phyloP scores from a whole-genome alignment of 2,797 vertebrate genomes.

The Lerista edwardsae region DNA sequence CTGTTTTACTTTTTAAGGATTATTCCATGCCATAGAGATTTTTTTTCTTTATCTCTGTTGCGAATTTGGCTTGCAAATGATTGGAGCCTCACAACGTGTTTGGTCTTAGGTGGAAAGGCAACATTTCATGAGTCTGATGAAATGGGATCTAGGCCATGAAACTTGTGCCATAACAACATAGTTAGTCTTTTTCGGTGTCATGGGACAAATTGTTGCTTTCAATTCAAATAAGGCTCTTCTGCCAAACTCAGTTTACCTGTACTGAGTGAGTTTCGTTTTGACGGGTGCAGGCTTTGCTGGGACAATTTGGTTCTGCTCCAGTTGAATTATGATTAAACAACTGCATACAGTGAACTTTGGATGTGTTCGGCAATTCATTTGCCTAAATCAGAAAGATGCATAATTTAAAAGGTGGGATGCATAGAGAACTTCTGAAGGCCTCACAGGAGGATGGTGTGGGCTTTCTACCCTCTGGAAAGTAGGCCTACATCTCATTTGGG shows the following conservation, averaged over 20 bases:
- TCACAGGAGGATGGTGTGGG: background rate
- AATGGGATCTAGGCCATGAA: background rate
- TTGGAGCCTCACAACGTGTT: too few species aligned
- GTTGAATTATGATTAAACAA: background rate
- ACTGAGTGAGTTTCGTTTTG: background rate
- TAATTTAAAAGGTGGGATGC: background rate
- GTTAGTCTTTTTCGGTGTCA: background rate
- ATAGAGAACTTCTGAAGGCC: background rate
- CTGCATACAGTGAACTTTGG: background rate
- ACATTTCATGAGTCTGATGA: background rate
- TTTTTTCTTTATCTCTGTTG: too few species aligned
- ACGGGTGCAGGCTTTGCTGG: background rate
- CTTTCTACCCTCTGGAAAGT: conserved; percentile 29
- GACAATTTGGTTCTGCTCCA: conserved; percentile 9
- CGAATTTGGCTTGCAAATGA: background rate
- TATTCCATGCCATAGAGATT: too few species aligned
- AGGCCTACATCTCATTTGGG: background rate
- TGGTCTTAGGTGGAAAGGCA: too few species aligned
- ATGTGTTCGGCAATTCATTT: background rate
- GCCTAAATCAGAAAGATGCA: conserved; percentile 5
- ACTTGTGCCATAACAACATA: background rate
- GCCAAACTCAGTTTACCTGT: background rate
- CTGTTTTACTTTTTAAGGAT: background rate
- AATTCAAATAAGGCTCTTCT: background rate
- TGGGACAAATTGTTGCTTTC: background rate